Evolutionary conservation across 1,140 invertebrate species (phyloP), one percentile per base, ranked within the genome.

Genomic region (Paralvinella palmiformis): DNA sequence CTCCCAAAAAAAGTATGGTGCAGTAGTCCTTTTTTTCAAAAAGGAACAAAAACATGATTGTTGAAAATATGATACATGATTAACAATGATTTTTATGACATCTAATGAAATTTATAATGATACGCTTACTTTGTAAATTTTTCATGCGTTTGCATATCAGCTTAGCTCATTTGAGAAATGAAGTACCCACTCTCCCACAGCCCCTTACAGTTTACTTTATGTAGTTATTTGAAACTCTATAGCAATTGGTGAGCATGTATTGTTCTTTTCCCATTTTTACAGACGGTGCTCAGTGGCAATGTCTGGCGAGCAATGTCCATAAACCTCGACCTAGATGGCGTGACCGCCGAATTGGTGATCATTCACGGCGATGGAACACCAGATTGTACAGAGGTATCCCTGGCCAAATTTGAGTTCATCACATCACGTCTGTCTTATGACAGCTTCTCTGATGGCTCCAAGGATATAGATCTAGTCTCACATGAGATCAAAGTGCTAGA

Each of bases 381-480:
- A 6, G 10, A 32, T 15, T 22, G n/a, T 17, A 66, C 79, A 33
- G 83, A 85, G 52, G 79, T 83, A 1, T 86, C 90, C 5, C 79
- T 97, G 20, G 91, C 92, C 1, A 90, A 89, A 67, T 86, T 96
- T 59, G 92, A 96, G 78, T 96, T 96, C 76, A 91, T 96, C 57
- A 91, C 91, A 75, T 96, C 92, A 0, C 85, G 87, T 31, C 79
- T 98, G 1, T 88, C 89, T 24, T 85, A 93, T 50, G 91, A 94
- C 73, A 87, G 87, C 1, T 88, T 88, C 72, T 94, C 90, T 66
- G 91, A 96, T 80, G 85, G 89, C 13, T 89, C 90, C 10, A 91
- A 92, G 80, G 94, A 96, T 73, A 87, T 96, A 31, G 93, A 96
- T 81, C 81, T 97, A 3, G 90, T 95, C 0, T 96, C 92, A 0